Evolutionary conservation across 2,797 vertebrate genomes (phyloP).

Genomic region (Enteromius argenteus): DNA sequence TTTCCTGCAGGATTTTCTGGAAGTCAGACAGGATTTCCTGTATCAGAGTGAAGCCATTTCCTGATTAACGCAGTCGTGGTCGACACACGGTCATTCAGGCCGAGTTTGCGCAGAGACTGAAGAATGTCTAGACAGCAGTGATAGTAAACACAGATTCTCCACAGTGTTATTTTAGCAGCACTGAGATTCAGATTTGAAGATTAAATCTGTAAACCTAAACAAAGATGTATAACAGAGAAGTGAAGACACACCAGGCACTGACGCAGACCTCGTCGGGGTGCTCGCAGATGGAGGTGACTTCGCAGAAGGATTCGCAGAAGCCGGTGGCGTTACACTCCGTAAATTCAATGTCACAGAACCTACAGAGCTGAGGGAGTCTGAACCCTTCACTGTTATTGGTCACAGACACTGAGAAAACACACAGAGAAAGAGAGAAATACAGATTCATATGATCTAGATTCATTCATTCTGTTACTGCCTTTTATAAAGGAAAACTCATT

Average conservation of each 20-base stretch:
- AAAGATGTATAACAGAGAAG: neutral
- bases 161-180: neutral
- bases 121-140: neutral
- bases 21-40: constrained; percentile 12
- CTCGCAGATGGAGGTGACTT: constrained; percentile 67
- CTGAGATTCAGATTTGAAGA: too few relatives aligned
- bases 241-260: constrained; percentile 73
- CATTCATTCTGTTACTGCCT: neutral
- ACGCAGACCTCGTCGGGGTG: constrained; percentile 70
- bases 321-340: constrained; percentile 68
- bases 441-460: neutral
- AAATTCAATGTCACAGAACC: constrained; percentile 72
- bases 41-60: neutral
- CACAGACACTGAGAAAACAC: neutral
- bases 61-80: neutral
- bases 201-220: neutral
- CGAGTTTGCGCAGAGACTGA: neutral
- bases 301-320: constrained; percentile 70
- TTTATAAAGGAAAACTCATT: too few relatives aligned
- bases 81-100: neutral
- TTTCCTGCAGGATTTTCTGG: neutral
- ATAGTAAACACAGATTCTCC: neutral
- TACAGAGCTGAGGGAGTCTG: constrained; percentile 61
- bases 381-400: fast-evolving
- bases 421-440: constrained; percentile 4